These are phyloP conservation scores for Myiozetetes cayanensis DNA, from an alignment of 2,113 vertebrate species.

Conservation along the genomic window DNA sequence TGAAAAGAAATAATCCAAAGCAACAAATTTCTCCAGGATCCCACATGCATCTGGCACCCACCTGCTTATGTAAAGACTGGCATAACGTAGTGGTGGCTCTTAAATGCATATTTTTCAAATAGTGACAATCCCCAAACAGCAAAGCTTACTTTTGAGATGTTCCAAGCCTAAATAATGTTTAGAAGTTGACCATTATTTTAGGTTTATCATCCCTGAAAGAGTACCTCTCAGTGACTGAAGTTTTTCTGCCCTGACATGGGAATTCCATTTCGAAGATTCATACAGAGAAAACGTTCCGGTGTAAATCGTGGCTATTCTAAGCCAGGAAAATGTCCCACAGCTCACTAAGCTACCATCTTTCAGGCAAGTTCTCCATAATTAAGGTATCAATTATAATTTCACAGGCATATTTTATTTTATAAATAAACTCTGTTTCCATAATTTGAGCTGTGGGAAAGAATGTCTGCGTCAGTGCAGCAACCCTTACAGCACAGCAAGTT, in stretches of 20 bases:
- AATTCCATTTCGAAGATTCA: constrained; percentile 20
- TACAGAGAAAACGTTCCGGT: not conserved
- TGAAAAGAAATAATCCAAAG: not conserved
- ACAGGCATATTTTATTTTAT: constrained; percentile 30
- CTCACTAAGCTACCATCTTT: not conserved
- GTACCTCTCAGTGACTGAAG: not conserved
- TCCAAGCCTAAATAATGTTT: not conserved
- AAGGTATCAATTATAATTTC: constrained; percentile 53
- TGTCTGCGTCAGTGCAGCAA: not conserved
- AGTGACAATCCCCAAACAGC: not conserved
- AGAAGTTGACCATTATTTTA: not conserved
- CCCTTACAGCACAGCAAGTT: not conserved
- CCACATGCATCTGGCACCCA: not conserved
- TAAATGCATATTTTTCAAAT: not conserved
- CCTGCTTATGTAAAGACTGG: not conserved
- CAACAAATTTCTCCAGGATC: not conserved
- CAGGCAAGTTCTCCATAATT: constrained; percentile 18
- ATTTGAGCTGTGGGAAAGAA: constrained; percentile 49
- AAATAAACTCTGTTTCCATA: constrained; percentile 46
- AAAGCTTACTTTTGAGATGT: not conserved
- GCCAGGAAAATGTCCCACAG: not conserved
- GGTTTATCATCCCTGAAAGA: not conserved
- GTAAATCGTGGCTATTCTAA: not conserved
- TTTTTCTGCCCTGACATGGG: not conserved
- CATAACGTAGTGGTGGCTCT: not conserved